These are phyloP conservation scores for Meleagris gallopavo DNA, from an alignment of 2,113 vertebrate genomes.

Conservation along the genomic window DNA sequence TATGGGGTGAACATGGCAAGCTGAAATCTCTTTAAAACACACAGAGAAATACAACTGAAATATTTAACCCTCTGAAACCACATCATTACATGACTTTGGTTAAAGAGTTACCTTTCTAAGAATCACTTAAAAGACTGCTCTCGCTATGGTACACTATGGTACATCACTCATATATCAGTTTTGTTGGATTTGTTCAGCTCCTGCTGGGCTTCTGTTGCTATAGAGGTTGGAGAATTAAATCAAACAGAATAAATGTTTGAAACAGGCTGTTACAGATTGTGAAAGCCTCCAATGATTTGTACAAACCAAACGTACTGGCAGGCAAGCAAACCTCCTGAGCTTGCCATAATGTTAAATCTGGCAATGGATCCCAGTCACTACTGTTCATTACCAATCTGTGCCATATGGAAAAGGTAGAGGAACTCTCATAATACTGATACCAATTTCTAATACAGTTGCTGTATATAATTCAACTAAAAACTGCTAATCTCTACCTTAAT, in stretches of 20 bases:
- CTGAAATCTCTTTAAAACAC: neutral
- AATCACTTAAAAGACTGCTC: neutral
- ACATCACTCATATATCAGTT: neutral
- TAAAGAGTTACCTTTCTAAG: neutral
- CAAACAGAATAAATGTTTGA: neutral
- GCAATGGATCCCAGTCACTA: neutral
- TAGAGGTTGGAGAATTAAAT: conserved; percentile 5
- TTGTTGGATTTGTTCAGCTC: neutral
- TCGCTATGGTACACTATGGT: neutral
- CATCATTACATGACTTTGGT: neutral
- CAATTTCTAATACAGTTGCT: neutral
- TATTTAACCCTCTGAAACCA: neutral
- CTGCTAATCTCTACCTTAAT: neutral
- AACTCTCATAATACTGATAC: neutral
- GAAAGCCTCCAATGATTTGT: neutral
- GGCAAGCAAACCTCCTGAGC: neutral
- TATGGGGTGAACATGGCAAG: neutral
- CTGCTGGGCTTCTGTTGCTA: neutral
- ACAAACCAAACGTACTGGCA: neutral
- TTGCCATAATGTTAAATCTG: neutral
- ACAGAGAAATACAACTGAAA: neutral
- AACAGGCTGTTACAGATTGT: conserved; percentile 17
- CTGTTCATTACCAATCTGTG: neutral
- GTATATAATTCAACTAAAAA: neutral
- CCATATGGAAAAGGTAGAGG: neutral